Percentiles rank a stretch among this genome's conserved stretches.
Conservation (phyloP, 2,888 invertebrate genomes). For the Hyppa rectilinea region DNA sequence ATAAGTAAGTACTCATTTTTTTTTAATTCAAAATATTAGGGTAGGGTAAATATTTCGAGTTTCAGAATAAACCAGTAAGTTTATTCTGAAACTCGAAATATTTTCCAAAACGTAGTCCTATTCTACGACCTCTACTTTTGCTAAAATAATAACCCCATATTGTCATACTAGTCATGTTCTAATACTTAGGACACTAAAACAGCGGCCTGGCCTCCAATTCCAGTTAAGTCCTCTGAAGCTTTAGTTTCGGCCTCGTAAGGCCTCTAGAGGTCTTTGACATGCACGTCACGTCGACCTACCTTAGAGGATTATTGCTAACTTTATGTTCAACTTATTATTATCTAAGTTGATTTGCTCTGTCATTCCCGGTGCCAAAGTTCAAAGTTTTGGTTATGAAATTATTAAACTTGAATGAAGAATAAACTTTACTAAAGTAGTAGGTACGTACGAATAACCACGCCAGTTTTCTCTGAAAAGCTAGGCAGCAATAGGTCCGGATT, state of each 20-base stretch:
- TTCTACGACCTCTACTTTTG: not conserved
- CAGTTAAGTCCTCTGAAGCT: conserved; percentile 33
- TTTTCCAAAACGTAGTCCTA: not conserved
- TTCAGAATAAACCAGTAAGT: too few species aligned
- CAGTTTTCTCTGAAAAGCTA: not conserved
- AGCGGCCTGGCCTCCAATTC: not conserved
- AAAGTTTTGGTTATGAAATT: conserved; percentile 1
- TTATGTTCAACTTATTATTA: conserved; percentile 28
- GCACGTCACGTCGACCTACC: conserved; percentile 31
- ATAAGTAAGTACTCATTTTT: too few species aligned
- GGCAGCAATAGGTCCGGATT: not conserved
- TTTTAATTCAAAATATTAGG: too few species aligned
- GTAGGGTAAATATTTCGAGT: too few species aligned
- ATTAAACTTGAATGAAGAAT: not conserved
- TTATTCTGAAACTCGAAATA: too few species aligned
- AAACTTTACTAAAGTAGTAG: not conserved
- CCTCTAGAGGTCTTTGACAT: conserved; percentile 24
- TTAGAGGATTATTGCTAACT: conserved; percentile 38
- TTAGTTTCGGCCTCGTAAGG: conserved; percentile 26
- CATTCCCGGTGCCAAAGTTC: not conserved
- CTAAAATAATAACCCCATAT: not conserved
- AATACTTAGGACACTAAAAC: not conserved
- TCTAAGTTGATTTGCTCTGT: conserved; percentile 2
- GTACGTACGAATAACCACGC: too few species aligned
- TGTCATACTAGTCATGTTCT: not conserved